phyloP scores from a whole-genome alignment of 2,888 invertebrate genomes.

The Scaptomyza reducta region DNA sequence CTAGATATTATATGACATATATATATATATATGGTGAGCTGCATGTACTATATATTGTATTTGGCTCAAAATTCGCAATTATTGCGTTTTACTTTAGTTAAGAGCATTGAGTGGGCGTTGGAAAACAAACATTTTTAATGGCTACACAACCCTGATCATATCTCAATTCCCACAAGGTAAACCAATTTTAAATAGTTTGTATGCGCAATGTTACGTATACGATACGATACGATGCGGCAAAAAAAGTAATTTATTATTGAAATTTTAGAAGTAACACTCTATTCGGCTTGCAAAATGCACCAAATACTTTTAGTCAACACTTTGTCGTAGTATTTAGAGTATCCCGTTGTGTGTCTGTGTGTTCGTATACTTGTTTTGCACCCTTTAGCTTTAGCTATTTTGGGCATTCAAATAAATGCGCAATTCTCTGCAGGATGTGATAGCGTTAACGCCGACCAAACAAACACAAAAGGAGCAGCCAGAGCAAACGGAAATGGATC shows the following conservation, averaged over 20 bases:
- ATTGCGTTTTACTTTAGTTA: slow-evolving; percentile 29
- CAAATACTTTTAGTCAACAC: slow-evolving; percentile 10
- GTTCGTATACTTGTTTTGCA: slow-evolving; percentile 31
- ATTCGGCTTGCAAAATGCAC: slow-evolving; percentile 18
- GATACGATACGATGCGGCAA: neutral
- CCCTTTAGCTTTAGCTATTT: slow-evolving; percentile 12
- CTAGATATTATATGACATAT: slow-evolving; percentile 52
- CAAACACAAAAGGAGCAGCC: neutral
- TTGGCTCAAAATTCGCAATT: slow-evolving; percentile 26
- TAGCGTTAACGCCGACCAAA: slow-evolving; percentile 40
- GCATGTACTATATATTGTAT: slow-evolving; percentile 15
- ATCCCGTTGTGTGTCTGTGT: slow-evolving; percentile 24
- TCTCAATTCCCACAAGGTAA: slow-evolving; percentile 13
- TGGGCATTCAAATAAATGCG: slow-evolving; percentile 39
- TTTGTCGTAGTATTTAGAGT: slow-evolving; percentile 43
- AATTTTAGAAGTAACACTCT: neutral
- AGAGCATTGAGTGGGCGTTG: slow-evolving; percentile 36
- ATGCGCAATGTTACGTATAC: slow-evolving; percentile 43
- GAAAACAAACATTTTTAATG: slow-evolving; percentile 36
- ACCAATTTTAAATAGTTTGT: slow-evolving; percentile 8
- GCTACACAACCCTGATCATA: slow-evolving; percentile 28
- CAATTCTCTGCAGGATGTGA: slow-evolving; percentile 65
- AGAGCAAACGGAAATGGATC: slow-evolving; percentile 24
- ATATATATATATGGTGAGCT: slow-evolving; percentile 15
- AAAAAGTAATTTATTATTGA: neutral